These are phyloP conservation scores for Xenops minutus DNA, from an alignment of 2,797 vertebrate genomes.

Conservation along the genomic window DNA sequence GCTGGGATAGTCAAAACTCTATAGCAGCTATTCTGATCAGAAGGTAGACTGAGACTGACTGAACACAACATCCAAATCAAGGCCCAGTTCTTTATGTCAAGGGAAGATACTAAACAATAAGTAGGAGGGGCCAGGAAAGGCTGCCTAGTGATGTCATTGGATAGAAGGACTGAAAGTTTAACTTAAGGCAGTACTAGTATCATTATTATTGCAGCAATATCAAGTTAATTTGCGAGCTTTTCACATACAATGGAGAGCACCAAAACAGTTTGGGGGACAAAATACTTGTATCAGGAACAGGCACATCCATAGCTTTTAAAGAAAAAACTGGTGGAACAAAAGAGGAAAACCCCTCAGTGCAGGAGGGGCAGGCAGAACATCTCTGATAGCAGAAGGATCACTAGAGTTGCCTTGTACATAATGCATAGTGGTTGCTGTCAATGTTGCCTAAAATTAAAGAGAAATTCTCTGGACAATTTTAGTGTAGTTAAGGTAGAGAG, in stretches of 20 bases:
- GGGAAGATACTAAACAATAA: background rate
- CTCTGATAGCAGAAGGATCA: background rate
- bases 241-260: background rate
- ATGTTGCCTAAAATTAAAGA: too few species aligned
- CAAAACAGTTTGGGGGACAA: background rate
- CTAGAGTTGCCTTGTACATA: background rate
- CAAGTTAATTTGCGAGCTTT: background rate
- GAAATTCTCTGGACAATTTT: too few species aligned
- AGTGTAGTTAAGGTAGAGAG: too few species aligned
- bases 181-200: background rate
- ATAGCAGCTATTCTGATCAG: background rate
- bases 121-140: background rate
- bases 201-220: background rate
- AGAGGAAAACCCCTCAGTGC: background rate
- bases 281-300: background rate
- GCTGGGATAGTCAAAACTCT: background rate
- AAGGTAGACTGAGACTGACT: background rate
- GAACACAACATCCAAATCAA: background rate
- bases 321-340: accelerated
- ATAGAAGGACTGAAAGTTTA: background rate
- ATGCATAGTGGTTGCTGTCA: background rate
- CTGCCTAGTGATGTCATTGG: background rate
- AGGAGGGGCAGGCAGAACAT: background rate
- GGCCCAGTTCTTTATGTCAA: background rate
- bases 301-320: background rate